A percentile compares a stretch with the other conserved stretches of the same genome.
Evolutionary conservation across 2,797 vertebrate genomes (phyloP).

Genomic region (Halcyon leucocephala): DNA sequence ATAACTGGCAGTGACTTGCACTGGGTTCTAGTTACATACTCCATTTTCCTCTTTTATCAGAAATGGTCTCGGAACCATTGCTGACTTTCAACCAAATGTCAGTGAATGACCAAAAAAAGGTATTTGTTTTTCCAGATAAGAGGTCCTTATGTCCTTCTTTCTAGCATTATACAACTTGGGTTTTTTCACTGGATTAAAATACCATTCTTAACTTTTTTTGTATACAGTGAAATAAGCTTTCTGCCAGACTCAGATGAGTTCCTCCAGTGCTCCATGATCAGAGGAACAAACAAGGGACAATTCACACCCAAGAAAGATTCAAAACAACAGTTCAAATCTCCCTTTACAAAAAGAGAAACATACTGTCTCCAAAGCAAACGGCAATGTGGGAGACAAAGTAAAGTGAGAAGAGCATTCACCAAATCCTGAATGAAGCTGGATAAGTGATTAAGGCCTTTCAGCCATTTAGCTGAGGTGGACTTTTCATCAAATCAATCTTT

Average conservation of each 20-base stretch:
- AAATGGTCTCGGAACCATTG: background rate
- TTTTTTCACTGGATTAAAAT: background rate
- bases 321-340: background rate
- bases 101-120: background rate
- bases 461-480: background rate
- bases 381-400: background rate
- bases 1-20: background rate
- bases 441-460: background rate
- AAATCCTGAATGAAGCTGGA: background rate
- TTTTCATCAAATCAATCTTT: conserved; percentile 1
- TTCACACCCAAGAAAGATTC: background rate
- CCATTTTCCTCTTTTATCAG: background rate
- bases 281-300: background rate
- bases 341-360: background rate
- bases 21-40: background rate
- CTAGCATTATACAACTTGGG: background rate
- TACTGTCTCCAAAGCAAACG: background rate
- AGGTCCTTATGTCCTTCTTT: background rate
- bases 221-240: background rate
- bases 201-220: background rate
- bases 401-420: background rate
- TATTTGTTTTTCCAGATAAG: background rate
- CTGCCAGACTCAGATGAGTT: background rate
- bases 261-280: background rate
- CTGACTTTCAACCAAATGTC: background rate